phyloP scores from a whole-genome alignment of 2,888 invertebrate species.

The Tethea ocularis region DNA sequence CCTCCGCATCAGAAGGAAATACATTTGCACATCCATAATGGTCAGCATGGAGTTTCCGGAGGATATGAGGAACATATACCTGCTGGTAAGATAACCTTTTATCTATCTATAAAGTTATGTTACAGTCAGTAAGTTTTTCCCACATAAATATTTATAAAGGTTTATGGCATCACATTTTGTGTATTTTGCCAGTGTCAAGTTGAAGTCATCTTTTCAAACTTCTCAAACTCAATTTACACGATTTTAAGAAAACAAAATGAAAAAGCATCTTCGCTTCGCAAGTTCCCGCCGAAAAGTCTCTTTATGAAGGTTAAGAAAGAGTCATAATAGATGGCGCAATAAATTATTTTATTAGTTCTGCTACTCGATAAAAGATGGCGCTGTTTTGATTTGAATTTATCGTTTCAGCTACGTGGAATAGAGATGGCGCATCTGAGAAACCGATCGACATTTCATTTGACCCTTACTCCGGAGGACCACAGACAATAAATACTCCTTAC shows the following conservation, averaged over 20 bases:
- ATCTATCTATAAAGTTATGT: too few relatives aligned
- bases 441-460: constrained; percentile 46
- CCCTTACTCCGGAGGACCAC: constrained; percentile 59
- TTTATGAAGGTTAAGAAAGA: too few relatives aligned
- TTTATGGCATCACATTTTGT: too few relatives aligned
- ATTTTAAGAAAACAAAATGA: too few relatives aligned
- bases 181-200: too few relatives aligned
- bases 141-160: too few relatives aligned
- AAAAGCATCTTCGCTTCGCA: too few relatives aligned
- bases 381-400: constrained; percentile 12
- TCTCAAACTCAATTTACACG: too few relatives aligned
- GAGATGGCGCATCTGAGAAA: constrained; percentile 50
- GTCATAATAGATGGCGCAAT: neutral
- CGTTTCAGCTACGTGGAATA: constrained; percentile 64
- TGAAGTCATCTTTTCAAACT: too few relatives aligned
- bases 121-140: too few relatives aligned
- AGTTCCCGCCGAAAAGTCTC: too few relatives aligned
- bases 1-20: constrained; percentile 69
- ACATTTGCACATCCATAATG: constrained; percentile 76
- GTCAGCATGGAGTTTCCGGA: constrained; percentile 33
- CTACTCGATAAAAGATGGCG: constrained; percentile 40
- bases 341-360: constrained; percentile 7
- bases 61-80: constrained; percentile 45
- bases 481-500: constrained; percentile 71
- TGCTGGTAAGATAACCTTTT: constrained; percentile 45